A percentile compares a stretch with the other conserved stretches of the same genome.
phyloP scores from a whole-genome alignment of 2,888 invertebrate genomes.

The Pandemis corylana region DNA sequence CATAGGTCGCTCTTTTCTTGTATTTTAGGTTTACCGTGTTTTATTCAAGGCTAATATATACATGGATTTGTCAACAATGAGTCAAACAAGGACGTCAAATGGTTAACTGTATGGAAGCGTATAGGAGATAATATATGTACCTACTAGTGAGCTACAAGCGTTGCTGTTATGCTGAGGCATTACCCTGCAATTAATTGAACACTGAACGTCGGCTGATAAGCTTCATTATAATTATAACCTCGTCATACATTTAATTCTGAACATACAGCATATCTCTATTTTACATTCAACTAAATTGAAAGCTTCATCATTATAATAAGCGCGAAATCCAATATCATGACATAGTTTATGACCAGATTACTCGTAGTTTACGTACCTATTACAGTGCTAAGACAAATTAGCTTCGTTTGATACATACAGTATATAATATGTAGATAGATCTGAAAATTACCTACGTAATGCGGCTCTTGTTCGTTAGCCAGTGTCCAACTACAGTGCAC shows the following conservation, averaged over 20 bases:
- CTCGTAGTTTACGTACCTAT: slow-evolving; percentile 7
- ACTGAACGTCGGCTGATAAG: not conserved
- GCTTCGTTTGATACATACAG: not conserved
- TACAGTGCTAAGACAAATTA: not conserved
- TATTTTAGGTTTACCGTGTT: no score
- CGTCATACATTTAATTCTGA: not conserved
- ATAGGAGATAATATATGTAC: no score
- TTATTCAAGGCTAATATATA: no score
- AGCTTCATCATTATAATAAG: not conserved
- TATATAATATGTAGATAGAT: not conserved
- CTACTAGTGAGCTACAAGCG: no score
- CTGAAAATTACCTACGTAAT: slow-evolving; percentile 18
- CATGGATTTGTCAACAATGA: no score
- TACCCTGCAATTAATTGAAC: not conserved
- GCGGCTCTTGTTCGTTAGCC: slow-evolving; percentile 11
- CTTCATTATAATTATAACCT: not conserved
- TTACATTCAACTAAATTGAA: not conserved
- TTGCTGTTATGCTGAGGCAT: not conserved
- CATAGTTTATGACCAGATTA: slow-evolving; percentile 6
- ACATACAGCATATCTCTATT: not conserved
- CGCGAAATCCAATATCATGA: slow-evolving; percentile 5
- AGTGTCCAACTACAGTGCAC: slow-evolving; percentile 33
- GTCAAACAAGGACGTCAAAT: no score
- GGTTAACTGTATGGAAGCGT: no score
- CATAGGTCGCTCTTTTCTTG: no score